A percentile compares a stretch with the other conserved stretches of the same genome.
These are phyloP conservation scores for Lepus oiostolus DNA, from an alignment of 2,797 vertebrate genomes.

Conservation along the genomic window DNA sequence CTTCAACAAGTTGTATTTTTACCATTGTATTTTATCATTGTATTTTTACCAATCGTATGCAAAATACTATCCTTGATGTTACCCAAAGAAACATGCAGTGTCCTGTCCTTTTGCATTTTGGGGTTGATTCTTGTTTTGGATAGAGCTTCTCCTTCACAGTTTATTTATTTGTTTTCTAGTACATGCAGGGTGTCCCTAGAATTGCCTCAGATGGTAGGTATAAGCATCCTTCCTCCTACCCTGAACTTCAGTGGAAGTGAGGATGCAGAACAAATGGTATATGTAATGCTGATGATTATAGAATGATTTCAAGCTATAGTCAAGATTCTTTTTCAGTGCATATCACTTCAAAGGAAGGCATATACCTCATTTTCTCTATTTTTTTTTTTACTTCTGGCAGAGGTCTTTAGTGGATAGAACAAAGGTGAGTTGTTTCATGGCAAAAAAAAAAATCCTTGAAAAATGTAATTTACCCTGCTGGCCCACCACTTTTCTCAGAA, in stretches of 20 bases:
- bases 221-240: background rate
- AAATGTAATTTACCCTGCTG: slow-evolving; percentile 55
- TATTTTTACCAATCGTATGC: background rate
- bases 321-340: slow-evolving; percentile 25
- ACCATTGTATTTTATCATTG: background rate
- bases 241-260: slow-evolving; percentile 47
- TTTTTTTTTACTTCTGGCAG: slow-evolving; percentile 54
- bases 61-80: slow-evolving; percentile 29
- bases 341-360: background rate
- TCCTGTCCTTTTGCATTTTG: background rate
- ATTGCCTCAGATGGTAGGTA: background rate
- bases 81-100: background rate
- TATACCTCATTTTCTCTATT: background rate
- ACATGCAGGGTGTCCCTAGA: background rate
- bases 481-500: slow-evolving; percentile 58
- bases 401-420: slow-evolving; percentile 40
- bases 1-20: background rate
- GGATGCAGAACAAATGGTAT: background rate
- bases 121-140: background rate
- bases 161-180: slow-evolving; percentile 17
- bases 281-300: background rate
- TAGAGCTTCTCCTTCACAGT: background rate
- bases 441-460: slow-evolving; percentile 15
- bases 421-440: slow-evolving; percentile 45
- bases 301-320: background rate